Evolutionary conservation across 64 coral and sea anemone species (phyloP).

Genomic region (Actinia tenebrosa): DNA sequence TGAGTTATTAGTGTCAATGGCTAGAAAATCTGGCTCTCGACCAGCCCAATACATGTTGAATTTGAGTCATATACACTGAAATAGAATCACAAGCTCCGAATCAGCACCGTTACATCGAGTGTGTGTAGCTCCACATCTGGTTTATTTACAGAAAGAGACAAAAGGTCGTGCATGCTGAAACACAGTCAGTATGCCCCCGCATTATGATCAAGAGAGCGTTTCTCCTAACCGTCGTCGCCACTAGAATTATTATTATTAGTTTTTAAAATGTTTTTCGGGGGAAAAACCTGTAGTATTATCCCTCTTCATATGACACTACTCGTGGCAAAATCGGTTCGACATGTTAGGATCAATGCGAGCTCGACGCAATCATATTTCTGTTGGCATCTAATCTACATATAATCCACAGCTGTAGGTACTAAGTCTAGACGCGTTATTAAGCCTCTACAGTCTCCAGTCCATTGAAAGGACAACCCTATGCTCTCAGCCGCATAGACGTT

Average conservation of each 20-base stretch:
- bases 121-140: background rate
- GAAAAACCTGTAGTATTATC: background rate
- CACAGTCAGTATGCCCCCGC: background rate
- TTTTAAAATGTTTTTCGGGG: background rate
- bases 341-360: no score
- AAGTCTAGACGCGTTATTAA: background rate
- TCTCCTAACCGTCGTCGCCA: background rate
- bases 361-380: no score
- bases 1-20: background rate
- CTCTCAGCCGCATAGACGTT: background rate
- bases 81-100: background rate
- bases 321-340: no score
- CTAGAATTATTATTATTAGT: background rate
- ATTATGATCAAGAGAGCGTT: background rate
- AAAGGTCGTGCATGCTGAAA: background rate
- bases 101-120: conserved; percentile 6
- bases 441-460: background rate
- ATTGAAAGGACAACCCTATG: background rate
- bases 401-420: no score
- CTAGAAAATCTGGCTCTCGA: background rate
- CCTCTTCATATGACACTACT: no score
- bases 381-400: no score
- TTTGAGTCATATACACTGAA: background rate
- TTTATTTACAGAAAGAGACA: background rate
- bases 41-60: background rate